phyloP scores from a whole-genome alignment of 2,888 invertebrate genomes.

The Uropetala carovei region DNA sequence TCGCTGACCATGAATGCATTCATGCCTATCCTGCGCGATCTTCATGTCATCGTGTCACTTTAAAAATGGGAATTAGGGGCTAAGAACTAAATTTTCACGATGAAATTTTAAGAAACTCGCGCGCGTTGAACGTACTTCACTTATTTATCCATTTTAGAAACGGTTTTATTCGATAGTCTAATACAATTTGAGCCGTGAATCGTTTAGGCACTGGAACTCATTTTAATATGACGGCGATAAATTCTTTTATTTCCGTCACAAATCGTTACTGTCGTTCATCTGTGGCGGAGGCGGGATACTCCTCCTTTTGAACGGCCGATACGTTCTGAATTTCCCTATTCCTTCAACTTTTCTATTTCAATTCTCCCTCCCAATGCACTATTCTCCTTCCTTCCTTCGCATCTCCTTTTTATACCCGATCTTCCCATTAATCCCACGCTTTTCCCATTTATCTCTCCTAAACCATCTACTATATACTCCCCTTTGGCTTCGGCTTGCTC shows the following conservation, averaged over 20 bases:
- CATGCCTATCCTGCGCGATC: no score
- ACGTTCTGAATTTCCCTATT: neutral
- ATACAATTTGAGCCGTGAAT: no score
- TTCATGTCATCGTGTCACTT: no score
- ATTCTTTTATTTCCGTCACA: conserved; percentile 2
- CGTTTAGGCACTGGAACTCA: no score
- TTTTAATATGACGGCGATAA: neutral
- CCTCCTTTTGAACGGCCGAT: neutral
- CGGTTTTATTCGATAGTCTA: no score
- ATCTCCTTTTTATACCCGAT: neutral
- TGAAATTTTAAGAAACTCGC: no score
- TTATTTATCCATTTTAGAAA: no score
- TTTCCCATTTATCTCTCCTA: neutral
- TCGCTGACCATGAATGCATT: no score
- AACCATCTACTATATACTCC: neutral
- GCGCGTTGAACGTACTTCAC: no score
- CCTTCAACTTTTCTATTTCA: neutral
- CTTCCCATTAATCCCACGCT: conserved; percentile 7
- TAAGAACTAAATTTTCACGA: no score
- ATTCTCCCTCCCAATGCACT: neutral
- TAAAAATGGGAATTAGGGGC: no score
- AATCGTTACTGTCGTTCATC: neutral
- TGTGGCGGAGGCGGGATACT: neutral
- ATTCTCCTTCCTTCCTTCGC: neutral
- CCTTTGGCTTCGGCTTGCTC: neutral